A percentile compares a stretch with the other conserved stretches of the same genome.
These are phyloP conservation scores for Drosophila quasianomalipes DNA, from an alignment of 2,888 invertebrate genomes.

Conservation along the genomic window DNA sequence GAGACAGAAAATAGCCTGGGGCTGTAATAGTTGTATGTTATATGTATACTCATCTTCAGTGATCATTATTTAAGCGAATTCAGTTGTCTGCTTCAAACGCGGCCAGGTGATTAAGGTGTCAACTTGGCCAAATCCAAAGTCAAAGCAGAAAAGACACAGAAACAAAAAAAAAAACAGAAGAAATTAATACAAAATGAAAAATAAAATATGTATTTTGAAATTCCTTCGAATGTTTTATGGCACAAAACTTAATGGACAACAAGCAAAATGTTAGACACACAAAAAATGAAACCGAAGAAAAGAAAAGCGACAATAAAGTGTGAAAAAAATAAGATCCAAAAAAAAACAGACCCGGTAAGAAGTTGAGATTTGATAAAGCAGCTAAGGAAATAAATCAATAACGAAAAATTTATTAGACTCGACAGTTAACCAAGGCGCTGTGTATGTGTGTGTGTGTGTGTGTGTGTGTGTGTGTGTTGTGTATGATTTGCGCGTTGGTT, in stretches of 20 bases:
- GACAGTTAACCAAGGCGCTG: conserved; percentile 59
- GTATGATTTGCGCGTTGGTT: conserved; percentile 57
- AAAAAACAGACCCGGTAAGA: conserved; percentile 22
- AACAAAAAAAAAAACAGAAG: background rate
- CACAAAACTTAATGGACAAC: conserved; percentile 42
- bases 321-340: conserved; percentile 22
- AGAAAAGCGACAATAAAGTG: conserved; percentile 18
- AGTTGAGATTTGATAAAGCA: conserved; percentile 59
- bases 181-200: background rate
- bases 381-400: conserved; percentile 80
- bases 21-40: conserved; percentile 1
- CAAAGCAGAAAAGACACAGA: conserved; percentile 3
- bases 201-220: conserved; percentile 44
- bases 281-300: conserved; percentile 13
- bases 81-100: conserved; percentile 40
- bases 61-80: conserved; percentile 41
- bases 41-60: conserved; percentile 23
- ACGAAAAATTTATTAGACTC: conserved; percentile 57
- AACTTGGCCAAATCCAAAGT: conserved; percentile 28
- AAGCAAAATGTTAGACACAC: conserved; percentile 43
- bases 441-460: conserved; percentile 9
- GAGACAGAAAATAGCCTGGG: conserved; percentile 13
- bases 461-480: conserved; percentile 23
- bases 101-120: conserved; percentile 74
- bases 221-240: conserved; percentile 42